Evolutionary conservation across 92 coral and sea anemone genomes (phyloP), one percentile per base, ranked within the genome.

Genomic region (Palythoa grandiflora): DNA sequence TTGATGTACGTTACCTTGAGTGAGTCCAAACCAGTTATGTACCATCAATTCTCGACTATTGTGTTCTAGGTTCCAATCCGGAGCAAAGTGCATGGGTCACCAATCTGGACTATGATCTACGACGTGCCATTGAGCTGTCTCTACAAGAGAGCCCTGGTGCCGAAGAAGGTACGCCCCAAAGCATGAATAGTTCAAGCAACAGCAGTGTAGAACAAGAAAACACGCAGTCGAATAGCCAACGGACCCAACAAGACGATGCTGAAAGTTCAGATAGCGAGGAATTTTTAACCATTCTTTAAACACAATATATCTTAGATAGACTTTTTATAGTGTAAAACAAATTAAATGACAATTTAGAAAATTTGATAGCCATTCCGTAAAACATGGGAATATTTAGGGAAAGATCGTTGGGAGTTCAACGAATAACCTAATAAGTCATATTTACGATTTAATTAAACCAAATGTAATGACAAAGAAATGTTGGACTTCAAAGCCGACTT

Each of bases 61-160:
- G 9, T 39, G 1, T 39, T 36, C 60, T 16, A 81, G 86, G 86
- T 65, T 65, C 60, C 19, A 53, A 53, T 9, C 86, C 74, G 8
- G 75, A 66, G 57, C 13, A 63, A 13, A 59, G 65, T 71, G 13
- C 75, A 54, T 20, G 75, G 75, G 59, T 55, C 35, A 9, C 16
- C 47, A 36, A 60, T 20, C 35, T 81, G 75, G 98, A 96, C 40
- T 92, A 83, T 6, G 96, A 95, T 59, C 86, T 96, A 21, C 86
- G 79, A 73, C 89, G 87, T 75, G 98, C 99, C 86, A 95, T 96
- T 71, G 93, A 91, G 80, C 90, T 96, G 65, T 92, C 92, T 28
- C 92, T 90, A 38, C 89, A 91, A 89, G 97, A 87, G 71, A 77
- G 73, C 48, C 71, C 75, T 68, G 74, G 57, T 59, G 80, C 77